Conservation (phyloP, 37 sponge, comb jelly and placozoan species). For the Geodia barretti region DNA sequence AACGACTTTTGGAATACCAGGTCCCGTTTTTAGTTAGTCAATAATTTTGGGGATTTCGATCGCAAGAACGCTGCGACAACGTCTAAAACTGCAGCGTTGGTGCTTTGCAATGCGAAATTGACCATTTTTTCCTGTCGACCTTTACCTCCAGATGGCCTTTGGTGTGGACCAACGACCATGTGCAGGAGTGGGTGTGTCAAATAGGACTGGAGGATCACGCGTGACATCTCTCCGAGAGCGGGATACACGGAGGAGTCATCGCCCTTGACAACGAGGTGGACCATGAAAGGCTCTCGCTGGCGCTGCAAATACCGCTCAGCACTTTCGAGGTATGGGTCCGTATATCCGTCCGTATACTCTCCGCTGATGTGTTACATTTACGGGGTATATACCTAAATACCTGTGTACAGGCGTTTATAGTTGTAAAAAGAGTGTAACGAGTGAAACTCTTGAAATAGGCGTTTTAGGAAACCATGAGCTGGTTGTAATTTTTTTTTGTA, state of each 20-base stretch:
- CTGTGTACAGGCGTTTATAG: too few relatives aligned
- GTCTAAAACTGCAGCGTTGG: background rate
- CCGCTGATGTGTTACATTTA: too few relatives aligned
- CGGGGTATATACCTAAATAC: too few relatives aligned
- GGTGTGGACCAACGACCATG: slow-evolving; percentile 73
- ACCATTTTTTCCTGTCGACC: background rate
- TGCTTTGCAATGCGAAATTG: background rate
- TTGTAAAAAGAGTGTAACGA: too few relatives aligned
- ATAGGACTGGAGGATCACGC: slow-evolving; percentile 84
- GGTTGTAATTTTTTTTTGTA: too few relatives aligned
- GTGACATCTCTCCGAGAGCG: slow-evolving; percentile 64
- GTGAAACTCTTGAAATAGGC: too few relatives aligned
- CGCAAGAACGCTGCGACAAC: too few relatives aligned
- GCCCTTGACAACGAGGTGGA: slow-evolving; percentile 78
- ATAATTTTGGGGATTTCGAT: too few relatives aligned
- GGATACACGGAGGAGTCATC: slow-evolving; percentile 91
- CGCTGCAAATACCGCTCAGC: slow-evolving; percentile 79
- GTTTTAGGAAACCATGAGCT: too few relatives aligned
- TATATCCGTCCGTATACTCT: too few relatives aligned
- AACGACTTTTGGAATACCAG: too few relatives aligned
- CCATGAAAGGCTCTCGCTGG: slow-evolving; percentile 69
- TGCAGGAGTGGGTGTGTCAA: slow-evolving; percentile 77
- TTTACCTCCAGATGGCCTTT: slow-evolving; percentile 64
- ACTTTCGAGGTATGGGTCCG: slow-evolving; percentile 39
- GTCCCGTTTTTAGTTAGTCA: too few relatives aligned